Conservation (phyloP, 2,113 vertebrate genomes). For the Globicephala melas region DNA sequence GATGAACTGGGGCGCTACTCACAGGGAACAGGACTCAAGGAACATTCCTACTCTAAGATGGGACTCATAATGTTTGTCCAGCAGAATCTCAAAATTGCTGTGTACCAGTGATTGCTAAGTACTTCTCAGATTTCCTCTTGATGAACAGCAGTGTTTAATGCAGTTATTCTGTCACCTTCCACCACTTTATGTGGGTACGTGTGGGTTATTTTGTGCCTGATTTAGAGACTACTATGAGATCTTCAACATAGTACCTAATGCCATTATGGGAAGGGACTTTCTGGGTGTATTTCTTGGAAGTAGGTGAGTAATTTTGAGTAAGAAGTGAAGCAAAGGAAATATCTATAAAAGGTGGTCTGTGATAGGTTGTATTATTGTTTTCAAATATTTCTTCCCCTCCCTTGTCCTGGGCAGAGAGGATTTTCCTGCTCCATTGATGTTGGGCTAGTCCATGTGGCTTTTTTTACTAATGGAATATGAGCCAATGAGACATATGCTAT, state of each 20-base stretch:
- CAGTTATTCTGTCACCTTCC: background rate
- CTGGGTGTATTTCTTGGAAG: background rate
- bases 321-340: background rate
- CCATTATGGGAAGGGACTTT: background rate
- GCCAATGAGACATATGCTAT: background rate
- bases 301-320: background rate
- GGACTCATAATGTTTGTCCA: background rate
- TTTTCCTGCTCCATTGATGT: background rate
- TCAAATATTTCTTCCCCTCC: background rate
- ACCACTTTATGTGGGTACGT: background rate
- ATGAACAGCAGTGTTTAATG: background rate
- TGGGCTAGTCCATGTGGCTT: background rate
- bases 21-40: background rate
- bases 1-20: background rate
- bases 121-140: background rate
- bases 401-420: background rate
- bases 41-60: too few relatives aligned
- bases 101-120: background rate
- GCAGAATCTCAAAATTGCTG: background rate
- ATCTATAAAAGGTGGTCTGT: background rate
- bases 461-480: background rate
- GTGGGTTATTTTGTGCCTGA: background rate
- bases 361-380: background rate
- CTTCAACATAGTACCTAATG: background rate
- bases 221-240: background rate